Evolutionary conservation across 2,888 invertebrate species (phyloP), one percentile per base, ranked within the genome.

Genomic region (Agriopis marginaria): DNA sequence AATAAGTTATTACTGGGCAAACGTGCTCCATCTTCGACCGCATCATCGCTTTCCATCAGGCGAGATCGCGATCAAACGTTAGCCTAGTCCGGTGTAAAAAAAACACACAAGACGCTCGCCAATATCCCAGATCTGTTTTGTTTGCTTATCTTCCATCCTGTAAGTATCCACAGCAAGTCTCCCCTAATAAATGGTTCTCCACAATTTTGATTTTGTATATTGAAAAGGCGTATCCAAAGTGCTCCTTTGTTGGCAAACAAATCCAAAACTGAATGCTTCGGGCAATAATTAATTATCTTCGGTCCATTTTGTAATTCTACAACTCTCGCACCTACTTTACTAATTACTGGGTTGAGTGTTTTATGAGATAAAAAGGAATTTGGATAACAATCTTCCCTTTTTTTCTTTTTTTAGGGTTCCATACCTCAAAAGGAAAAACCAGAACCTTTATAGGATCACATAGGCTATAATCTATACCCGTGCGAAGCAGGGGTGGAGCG

Each of bases 121-220:
- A 23, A 32, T 32, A 32, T 32, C 5, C 32, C 50, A 17, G 50
- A 17, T 42, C 9, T 11, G 55, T 55, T 32, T 47, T 49, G 23
- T 54, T 14, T 23, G 40, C 11, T 32, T 45, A 42, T 17, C 61
- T 23, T 39, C 7, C 14, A 7, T 10, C 7, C 66, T 47, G 66
- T 60, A 47, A 45, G 51, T 67, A 50, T 62, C 17, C 17, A 23
- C 56, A 10, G 17, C 14, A 51, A 59, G 50, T 50, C 63, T 55
- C 56, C 61, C 23, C 17, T 84, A 81, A 86, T 84, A 85, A 86
- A 87, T 87, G 83, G 79, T 70, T 42, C 61, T 63, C 78, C 79
- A 63, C 81, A 81, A 79, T 83, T 88, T 83, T 81, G 84, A 84
- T 85, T 84, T 84, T 82, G 80, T 84, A 84, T 85, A 86, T 85